Base-by-base conservation (phyloP, 2,888 invertebrate species). In the Melinaea menophilus region DNA sequence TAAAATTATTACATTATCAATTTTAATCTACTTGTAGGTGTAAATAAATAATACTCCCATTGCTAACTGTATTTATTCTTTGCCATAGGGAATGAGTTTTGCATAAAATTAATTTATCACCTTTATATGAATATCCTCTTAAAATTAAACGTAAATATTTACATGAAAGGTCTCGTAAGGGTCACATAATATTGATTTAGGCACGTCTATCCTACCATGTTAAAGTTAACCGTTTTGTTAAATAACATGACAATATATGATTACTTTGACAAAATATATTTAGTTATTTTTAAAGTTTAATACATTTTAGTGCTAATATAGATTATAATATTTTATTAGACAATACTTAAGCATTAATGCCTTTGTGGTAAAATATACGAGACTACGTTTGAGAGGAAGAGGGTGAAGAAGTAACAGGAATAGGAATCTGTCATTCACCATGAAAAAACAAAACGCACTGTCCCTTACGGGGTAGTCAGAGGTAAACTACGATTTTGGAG, bases 81-180 rank as follows among this genome's bases (percentile, higher is more conserved):
- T 31, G 51, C 67, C 62, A 61, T 55, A 58, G 58, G 59, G 62
- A 63, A 66, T 66, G 65, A 69, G 66, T 68, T 73, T 71, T 71
- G 70, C 69, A 72, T 74, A 69, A 67, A 70, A 73, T 75, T 71
- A 73, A 73, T 75, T 70, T 65, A 67, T 67, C 66, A 63, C 60
- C 69, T 71, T 69, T 69, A 70, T 65, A 65, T 55, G 58, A 56
- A 70, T 60, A 73, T 71, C 70, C 71, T 71, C 69, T 73, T 72
- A 73, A 69, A 73, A 73, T 72, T 68, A 64, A 71, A 73, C 55
- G 67, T 70, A 73, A 73, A 73, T 72, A 72, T 73, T 73, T 72
- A 72, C 63, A 65, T 51, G 64, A 56, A 57, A 65, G 56, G 68
- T 63, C 54, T 35, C 33, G 35, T 41, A 58, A 69, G 68, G 69